Evolutionary conservation across 2,113 vertebrate species (phyloP).

Genomic region (Perccottus glenii): DNA sequence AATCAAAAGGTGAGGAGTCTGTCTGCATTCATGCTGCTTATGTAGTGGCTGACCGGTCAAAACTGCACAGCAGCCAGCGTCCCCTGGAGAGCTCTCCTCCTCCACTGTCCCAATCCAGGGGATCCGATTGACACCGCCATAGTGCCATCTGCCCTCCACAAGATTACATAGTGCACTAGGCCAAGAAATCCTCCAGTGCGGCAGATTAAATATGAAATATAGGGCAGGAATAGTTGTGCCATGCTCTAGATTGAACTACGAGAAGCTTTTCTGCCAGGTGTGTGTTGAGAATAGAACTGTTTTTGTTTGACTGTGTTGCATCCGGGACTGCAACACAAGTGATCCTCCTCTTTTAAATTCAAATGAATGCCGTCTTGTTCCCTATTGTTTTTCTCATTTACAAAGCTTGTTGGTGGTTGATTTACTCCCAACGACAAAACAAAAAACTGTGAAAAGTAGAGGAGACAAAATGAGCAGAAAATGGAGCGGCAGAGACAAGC

Average conservation of each 20-base stretch:
- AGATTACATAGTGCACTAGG: conserved; percentile 70
- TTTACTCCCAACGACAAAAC: conserved; percentile 21
- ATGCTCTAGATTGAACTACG: conserved; percentile 40
- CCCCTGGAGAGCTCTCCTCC: conserved; percentile 48
- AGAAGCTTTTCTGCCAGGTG: conserved; percentile 7
- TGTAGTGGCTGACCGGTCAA: conserved; percentile 28
- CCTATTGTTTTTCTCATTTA: conserved; percentile 22
- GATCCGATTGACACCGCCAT: conserved; percentile 62
- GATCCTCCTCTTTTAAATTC: conserved; percentile 12
- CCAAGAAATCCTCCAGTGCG: conserved; percentile 71
- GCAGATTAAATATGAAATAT: conserved; percentile 80
- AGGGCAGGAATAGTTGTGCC: conserved; percentile 66
- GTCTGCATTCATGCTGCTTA: conserved; percentile 26
- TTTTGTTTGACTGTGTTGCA: background rate
- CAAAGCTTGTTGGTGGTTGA: conserved; percentile 17
- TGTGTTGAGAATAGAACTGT: conserved; percentile 1
- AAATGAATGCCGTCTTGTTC: conserved; percentile 27
- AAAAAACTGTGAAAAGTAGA: conserved; percentile 21
- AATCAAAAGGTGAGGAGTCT: conserved; percentile 31
- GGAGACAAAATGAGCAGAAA: conserved; percentile 35
- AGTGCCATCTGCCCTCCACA: conserved; percentile 72
- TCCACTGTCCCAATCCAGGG: conserved; percentile 57
- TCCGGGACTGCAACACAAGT: conserved; percentile 1
- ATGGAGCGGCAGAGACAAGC: conserved; percentile 39
- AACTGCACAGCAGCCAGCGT: conserved; percentile 23